Base-by-base conservation (phyloP, 1,140 invertebrate genomes). In the Drosophila auraria region DNA sequence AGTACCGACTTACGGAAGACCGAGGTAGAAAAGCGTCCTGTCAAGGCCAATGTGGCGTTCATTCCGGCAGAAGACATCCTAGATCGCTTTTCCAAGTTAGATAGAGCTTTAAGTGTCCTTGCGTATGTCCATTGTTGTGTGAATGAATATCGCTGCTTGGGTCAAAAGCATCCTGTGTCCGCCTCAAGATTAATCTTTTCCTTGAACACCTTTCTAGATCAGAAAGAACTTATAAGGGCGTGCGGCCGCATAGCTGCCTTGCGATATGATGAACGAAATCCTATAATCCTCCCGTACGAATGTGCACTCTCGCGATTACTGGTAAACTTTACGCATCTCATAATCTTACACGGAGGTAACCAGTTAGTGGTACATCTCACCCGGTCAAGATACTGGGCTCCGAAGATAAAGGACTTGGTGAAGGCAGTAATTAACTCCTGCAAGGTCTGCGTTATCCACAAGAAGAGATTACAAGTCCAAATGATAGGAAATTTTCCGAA, bases 261-360 rank as follows among this genome's bases (percentile, higher is more conserved):
- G 25, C 25, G 25, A 25, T 25, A 25, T 44, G n/a, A n/a, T n/a
- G n/a, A n/a, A n/a, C n/a, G n/a, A n/a, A n/a, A n/a, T n/a, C n/a
- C n/a, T n/a, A n/a, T n/a, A n/a, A n/a, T n/a, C n/a, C n/a, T n/a
- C n/a, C n/a, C n/a, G n/a, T n/a, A n/a, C n/a, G n/a, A n/a, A n/a
- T n/a, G n/a, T n/a, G n/a, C n/a, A n/a, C n/a, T n/a, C n/a, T n/a
- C n/a, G n/a, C n/a, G n/a, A n/a, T n/a, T n/a, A 44, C 15, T 44
- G 42, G n/a, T 5, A 15, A 44, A 44, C 15, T 44, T 58, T 44
- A 40, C 45, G 27, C 59, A 62, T 33, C 59, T n/a, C 25, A 25
- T 49, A 62, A 44, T 45, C 9, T 33, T 60, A 5, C 59, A 62
- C 14, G 59, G 14, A 11, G 45, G 44, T 36, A 49, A 50, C 12